Percentiles rank a stretch among this genome's conserved stretches.
phyloP scores from a whole-genome alignment of 2,888 invertebrate genomes.

The Trissoscelio sp. region DNA sequence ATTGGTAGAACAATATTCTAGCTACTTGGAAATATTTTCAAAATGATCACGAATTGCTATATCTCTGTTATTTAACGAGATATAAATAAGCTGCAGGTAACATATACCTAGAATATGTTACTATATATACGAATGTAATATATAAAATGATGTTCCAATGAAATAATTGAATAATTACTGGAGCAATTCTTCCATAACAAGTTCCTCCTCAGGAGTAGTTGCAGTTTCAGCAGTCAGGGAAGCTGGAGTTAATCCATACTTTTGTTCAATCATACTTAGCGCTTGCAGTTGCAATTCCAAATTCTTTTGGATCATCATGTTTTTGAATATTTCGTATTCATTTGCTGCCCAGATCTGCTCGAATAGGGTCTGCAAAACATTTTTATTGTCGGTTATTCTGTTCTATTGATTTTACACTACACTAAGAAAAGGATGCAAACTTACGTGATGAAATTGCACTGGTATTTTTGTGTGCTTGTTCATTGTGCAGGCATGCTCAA shows the following conservation, averaged over 20 bases:
- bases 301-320: constrained; percentile 97
- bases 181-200: constrained; percentile 86
- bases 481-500: constrained; percentile 90
- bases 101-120: no score
- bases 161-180: constrained; percentile 82
- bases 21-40: no score
- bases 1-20: no score
- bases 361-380: constrained; percentile 85
- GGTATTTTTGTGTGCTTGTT: constrained; percentile 83
- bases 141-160: no score
- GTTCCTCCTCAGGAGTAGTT: constrained; percentile 84
- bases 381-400: no score
- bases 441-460: constrained; percentile 85
- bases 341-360: constrained; percentile 97
- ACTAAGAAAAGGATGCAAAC: no score
- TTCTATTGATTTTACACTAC: no score
- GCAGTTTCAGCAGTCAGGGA: constrained; percentile 84
- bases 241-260: constrained; percentile 88
- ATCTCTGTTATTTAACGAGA: no score
- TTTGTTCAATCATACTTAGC: constrained; percentile 91
- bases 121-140: no score
- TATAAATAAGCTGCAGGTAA: no score
- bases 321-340: constrained; percentile 94
- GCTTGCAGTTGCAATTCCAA: constrained; percentile 95
- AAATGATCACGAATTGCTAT: no score